Conservation (phyloP, 1,140 invertebrate species). For the Drosophila cardini region DNA sequence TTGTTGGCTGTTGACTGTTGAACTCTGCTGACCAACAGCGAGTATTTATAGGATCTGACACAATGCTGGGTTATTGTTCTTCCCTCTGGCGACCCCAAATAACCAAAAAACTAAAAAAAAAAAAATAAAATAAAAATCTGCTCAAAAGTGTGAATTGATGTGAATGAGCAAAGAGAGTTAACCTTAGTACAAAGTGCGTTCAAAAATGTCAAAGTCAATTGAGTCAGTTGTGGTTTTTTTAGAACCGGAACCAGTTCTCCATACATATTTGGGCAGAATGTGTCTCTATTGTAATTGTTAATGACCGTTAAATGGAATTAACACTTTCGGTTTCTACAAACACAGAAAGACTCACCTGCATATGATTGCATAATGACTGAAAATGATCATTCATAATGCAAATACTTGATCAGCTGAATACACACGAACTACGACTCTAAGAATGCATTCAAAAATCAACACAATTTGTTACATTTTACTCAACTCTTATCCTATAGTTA, state of each 20-base stretch:
- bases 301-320: slow-evolving; percentile 61
- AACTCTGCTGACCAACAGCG: slow-evolving; percentile 57
- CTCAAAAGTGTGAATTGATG: slow-evolving; percentile 67
- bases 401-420: slow-evolving; percentile 23
- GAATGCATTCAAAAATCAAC: not conserved
- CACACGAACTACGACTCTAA: not conserved
- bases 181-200: slow-evolving; percentile 22
- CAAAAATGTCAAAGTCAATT: slow-evolving; percentile 73
- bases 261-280: slow-evolving; percentile 19
- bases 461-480: not conserved
- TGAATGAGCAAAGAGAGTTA: slow-evolving; percentile 27
- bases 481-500: not conserved
- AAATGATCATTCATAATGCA: slow-evolving; percentile 7
- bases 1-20: slow-evolving; percentile 54
- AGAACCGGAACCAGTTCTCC: not conserved
- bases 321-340: slow-evolving; percentile 65
- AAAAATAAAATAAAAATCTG: not conserved
- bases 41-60: slow-evolving; percentile 55
- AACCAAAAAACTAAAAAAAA: too few relatives aligned
- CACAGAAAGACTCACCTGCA: not conserved
- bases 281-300: slow-evolving; percentile 31
- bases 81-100: not conserved
- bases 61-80: slow-evolving; percentile 67
- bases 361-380: not conserved
- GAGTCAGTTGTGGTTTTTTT: slow-evolving; percentile 27